Evolutionary conservation across 2,113 vertebrate species (phyloP), one percentile per base, ranked within the genome.

Genomic region (Carlito syrichta): DNA sequence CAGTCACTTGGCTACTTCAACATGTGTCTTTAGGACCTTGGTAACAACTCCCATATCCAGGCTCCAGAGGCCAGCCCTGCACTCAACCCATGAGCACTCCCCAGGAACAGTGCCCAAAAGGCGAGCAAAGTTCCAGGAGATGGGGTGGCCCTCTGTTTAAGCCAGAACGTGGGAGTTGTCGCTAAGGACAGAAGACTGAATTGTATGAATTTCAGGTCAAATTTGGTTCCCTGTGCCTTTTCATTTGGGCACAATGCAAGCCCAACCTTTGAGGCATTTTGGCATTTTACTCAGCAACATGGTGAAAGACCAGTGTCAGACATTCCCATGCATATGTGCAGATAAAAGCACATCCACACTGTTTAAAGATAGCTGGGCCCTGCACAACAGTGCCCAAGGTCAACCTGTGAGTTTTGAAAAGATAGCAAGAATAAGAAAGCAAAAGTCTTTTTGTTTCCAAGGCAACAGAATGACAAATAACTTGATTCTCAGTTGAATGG

Each of bases 381-480:
- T 79, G 20, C 9, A 12, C 76, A 68, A 74, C 52, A 19, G 86
- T 43, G 52, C 79, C 83, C 89, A 66, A n/a, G 81, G 89, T 91
- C 96, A 96, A 50, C 92, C 89, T 77, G 13, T 66, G 76, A 11
- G 27, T 63, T 95, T 84, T 32, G 6, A 77, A 89, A 68, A 93
- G 69, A 86, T 25, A 74, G 27, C 88, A 93, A n/a, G 52, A 96
- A 95, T 83, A 83, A 84, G 86, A 87, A 91, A 63, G 73, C 83
- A 76, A 84, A 69, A 48, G 62, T 93, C 50, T 89, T 77, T 83
- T 71, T 71, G 91, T 96, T 97, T 94, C 97, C 96, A 97, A 87
- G 91, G 86, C 93, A 97, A 96, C 96, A 16, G 74, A 84, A 58
- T 76, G 40, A 68, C 88, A 94, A 90, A 90, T 89, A 87, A 73